Evolutionary conservation across 2,797 vertebrate species (phyloP), one percentile per base, ranked within the genome.

Genomic region (Melanotaenia trifasciata): DNA sequence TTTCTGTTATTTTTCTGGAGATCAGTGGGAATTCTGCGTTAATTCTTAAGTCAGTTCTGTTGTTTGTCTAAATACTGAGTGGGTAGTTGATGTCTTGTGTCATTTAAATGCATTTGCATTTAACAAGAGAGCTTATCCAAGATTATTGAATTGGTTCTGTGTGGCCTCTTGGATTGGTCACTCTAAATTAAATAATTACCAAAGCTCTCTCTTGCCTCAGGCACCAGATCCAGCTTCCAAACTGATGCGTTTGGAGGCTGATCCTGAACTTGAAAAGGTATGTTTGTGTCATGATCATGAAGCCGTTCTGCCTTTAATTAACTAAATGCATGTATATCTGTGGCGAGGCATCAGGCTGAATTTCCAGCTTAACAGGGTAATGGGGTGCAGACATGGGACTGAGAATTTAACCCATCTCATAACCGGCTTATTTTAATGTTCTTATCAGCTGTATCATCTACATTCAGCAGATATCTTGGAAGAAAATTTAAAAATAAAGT

Each of bases 211-310:
- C 92, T 93, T 92, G 86, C 86, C 90, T 78, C 86, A 94, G 94
- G 84, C 92, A 67, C 83, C 91, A 90, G 94, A 94, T 73, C 26
- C 91, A 88, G 93, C 89, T 93, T 94, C 94, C 93, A 96, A 94
- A 94, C 88, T 79, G 76, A 88, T 93, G 87, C 67, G 76, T 92
- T 94, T 94, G 90, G 91, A 92, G 90, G 92, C 85, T 89, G 90
- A 90, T 93, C 87, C 88, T 81, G 89, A 91, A 80, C 81, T 92
- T 81, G 89, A 94, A 86, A 90, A 96, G 91, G 92, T 96, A 94
- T 54, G 84, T 90, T 80, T 76, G 67, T 83, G 80, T 84, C 56
- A 35, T 13, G 36, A 64, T 81, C 61, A 60, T 43, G 18, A 64
- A 76, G 72, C 65, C 53, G 11, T 33, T 68, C 0, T 4, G 14